Evolutionary conservation across 2,888 invertebrate species (phyloP), one percentile per base, ranked within the genome.

Genomic region (Meganola albula): DNA sequence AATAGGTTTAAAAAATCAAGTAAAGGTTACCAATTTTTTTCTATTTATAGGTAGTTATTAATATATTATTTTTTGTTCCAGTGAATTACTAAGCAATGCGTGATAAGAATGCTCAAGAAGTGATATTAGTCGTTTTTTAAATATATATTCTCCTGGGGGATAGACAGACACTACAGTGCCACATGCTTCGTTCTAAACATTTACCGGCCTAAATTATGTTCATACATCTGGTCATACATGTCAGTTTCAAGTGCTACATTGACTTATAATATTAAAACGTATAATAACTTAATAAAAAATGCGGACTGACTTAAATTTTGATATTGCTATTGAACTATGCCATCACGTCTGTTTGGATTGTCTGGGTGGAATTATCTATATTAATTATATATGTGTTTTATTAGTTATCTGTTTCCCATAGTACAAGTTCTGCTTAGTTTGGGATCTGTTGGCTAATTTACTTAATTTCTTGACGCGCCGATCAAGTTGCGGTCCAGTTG

Each of bases 41-140:
- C 7, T 9, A 13, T 18, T 12, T 10, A 8, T 20, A 16, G 10
- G 3, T 9, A 12, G 8, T 24, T 1, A 24, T 7, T 4, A 24
- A 24, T 8, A 7, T 12, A 12, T 4, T n/a, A 13, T 18, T 44
- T 44, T 53, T 55, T 53, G 26, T 72, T 72, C 1, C 72, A 85
- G 86, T 61, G 84, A 84, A 61, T 70, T 86, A 46, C 70, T 86
- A 31, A 54, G 85, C 52, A 82, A 82, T 61, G 84, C 85, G 76
- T 86, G 79, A 82, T 63, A 44, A 32, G 7, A 36, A 43, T 58
- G 53, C 48, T 34, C 51, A 37, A 44, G 48, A 63, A 73, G 82
- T 82, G 82, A 80, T 82, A 83, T 53, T 80, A 83, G 77, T 46
- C 47, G 59, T 34, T 63, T 59, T 53, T 47, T 20, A 7, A 5